Evolutionary conservation across 2,113 vertebrate species (phyloP).

Genomic region (Grammomys dolichurus): DNA sequence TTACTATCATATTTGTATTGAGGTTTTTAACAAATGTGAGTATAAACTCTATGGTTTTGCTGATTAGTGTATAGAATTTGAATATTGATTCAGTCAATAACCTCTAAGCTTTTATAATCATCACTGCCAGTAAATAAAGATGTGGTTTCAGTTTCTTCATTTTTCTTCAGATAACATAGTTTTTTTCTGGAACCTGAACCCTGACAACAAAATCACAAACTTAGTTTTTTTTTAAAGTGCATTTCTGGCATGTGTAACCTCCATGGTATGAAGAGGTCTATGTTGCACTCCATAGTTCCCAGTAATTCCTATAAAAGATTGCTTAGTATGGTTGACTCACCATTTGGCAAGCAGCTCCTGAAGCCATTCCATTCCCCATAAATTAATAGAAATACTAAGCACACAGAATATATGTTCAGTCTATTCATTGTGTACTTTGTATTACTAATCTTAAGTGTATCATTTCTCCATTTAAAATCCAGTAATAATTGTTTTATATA

Average conservation of each 20-base stretch:
- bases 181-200: not conserved
- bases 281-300: not conserved
- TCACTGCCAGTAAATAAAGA: not conserved
- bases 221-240: not conserved
- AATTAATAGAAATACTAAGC: not conserved
- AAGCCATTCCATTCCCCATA: not conserved
- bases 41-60: not conserved
- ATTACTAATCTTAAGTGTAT: not conserved
- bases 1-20: not conserved
- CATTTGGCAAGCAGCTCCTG: not conserved
- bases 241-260: not conserved
- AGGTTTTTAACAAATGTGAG: not conserved
- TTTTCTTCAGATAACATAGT: not conserved
- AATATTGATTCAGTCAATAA: not conserved
- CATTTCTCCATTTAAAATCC: not conserved
- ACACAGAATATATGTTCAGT: not conserved
- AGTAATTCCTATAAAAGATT: not conserved
- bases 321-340: not conserved
- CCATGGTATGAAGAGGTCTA: not conserved
- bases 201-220: not conserved
- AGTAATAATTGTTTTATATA: not conserved
- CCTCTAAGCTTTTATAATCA: not conserved
- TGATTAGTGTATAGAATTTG: not conserved
- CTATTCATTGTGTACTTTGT: not conserved
- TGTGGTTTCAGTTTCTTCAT: not conserved